Conservation (phyloP, 2,888 invertebrate genomes). For the Pemphredon lugubris region DNA sequence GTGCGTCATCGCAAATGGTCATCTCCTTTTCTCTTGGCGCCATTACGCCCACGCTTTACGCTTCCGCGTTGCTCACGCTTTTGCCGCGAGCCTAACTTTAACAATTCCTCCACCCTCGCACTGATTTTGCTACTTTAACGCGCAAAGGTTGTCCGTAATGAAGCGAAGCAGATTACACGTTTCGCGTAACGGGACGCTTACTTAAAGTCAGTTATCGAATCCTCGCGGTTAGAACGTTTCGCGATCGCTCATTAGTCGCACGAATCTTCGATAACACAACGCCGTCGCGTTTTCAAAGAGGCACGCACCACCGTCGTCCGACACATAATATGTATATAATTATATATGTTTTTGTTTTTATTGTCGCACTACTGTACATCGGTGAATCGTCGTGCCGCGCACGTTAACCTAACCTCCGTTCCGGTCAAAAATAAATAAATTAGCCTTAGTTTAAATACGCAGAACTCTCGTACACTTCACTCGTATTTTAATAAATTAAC, state of each 20-base stretch:
- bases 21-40: constrained; percentile 41
- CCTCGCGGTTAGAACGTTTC: background rate
- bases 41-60: background rate
- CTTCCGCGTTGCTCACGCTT: background rate
- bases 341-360: constrained; percentile 41
- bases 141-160: no score
- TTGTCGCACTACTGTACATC: constrained; percentile 53
- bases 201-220: no score
- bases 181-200: no score
- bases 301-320: background rate
- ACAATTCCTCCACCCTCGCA: no score
- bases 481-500: constrained; percentile 42
- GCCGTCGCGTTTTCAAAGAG: background rate
- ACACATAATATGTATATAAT: no score
- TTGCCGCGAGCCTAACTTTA: no score
- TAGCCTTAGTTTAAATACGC: constrained; percentile 11
- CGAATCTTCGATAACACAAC: background rate
- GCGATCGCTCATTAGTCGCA: background rate
- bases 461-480: constrained; percentile 21
- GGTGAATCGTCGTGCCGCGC: constrained; percentile 3
- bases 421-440: constrained; percentile 45
- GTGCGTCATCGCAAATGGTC: constrained; percentile 63
- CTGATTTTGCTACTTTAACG: no score
- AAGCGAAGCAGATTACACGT: no score
- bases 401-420: background rate